Evolutionary conservation across 1,140 invertebrate species (phyloP).

Genomic region (Ceratina calcarata): DNA sequence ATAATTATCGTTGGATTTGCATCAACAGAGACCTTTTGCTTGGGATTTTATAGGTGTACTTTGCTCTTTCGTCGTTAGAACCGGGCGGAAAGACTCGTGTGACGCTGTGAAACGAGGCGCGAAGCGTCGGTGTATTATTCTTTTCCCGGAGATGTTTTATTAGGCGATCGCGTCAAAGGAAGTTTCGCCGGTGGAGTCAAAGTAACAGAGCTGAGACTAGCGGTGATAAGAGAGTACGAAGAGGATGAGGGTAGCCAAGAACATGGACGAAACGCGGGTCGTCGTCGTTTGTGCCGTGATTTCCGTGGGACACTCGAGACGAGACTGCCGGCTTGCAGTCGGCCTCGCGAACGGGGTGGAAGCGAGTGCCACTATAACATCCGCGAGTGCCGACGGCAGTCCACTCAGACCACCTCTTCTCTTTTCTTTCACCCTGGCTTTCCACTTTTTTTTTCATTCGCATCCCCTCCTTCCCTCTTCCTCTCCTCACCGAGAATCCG

Average conservation of each 20-base stretch:
- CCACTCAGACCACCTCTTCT: conserved; percentile 57
- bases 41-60: neutral
- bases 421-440: conserved; percentile 7
- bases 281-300: conserved; percentile 37
- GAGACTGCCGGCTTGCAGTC: conserved; percentile 37
- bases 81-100: neutral
- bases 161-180: conserved; percentile 36
- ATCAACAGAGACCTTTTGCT: no score
- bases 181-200: neutral
- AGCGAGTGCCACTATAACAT: conserved; percentile 54
- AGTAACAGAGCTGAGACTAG: neutral
- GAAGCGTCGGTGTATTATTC: neutral
- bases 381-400: conserved; percentile 57
- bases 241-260: conserved; percentile 7
- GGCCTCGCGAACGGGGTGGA: conserved; percentile 27
- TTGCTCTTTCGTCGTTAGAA: neutral
- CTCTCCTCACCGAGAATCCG: neutral
- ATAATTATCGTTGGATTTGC: no score
- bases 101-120: neutral
- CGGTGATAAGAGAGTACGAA: conserved; percentile 27
- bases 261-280: conserved; percentile 5
- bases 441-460: conserved; percentile 11
- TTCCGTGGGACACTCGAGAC: conserved; percentile 51
- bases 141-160: conserved; percentile 15
- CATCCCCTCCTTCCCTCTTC: neutral